phyloP scores from a whole-genome alignment of 2,113 vertebrate genomes.

The Poecile atricapillus region DNA sequence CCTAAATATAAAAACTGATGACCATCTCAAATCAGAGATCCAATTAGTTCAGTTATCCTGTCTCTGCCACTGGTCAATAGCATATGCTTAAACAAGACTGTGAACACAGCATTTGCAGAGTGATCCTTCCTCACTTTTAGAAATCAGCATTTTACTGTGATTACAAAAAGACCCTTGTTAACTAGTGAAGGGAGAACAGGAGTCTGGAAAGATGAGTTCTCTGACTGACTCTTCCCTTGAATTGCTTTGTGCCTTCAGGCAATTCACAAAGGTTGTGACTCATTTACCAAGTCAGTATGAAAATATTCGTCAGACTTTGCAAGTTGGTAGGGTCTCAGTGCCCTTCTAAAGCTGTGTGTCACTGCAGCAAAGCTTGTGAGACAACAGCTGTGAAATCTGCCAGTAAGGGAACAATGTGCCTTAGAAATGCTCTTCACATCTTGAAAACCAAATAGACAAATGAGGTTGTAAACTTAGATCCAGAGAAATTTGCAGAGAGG shows the following conservation, averaged over 20 bases:
- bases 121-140: background rate
- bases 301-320: background rate
- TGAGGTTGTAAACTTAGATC: background rate
- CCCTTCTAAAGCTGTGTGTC: background rate
- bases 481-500: background rate
- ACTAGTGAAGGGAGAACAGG: background rate
- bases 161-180: slow-evolving; percentile 4
- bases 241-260: background rate
- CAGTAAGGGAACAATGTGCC: background rate
- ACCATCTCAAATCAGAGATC: background rate
- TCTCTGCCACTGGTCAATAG: background rate
- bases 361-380: background rate
- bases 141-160: background rate
- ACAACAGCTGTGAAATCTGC: background rate
- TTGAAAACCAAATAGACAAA: background rate
- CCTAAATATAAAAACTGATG: background rate
- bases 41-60: background rate
- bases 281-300: background rate
- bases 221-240: background rate
- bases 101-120: background rate
- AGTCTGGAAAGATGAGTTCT: background rate
- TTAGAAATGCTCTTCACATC: background rate
- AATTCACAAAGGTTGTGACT: slow-evolving; percentile 3
- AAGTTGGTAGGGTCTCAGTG: background rate
- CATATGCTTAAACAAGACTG: background rate